Percentiles rank a stretch among this genome's conserved stretches.
These are phyloP conservation scores for Trichogramma pretiosum DNA, from an alignment of 1,140 invertebrate genomes.

Conservation along the genomic window DNA sequence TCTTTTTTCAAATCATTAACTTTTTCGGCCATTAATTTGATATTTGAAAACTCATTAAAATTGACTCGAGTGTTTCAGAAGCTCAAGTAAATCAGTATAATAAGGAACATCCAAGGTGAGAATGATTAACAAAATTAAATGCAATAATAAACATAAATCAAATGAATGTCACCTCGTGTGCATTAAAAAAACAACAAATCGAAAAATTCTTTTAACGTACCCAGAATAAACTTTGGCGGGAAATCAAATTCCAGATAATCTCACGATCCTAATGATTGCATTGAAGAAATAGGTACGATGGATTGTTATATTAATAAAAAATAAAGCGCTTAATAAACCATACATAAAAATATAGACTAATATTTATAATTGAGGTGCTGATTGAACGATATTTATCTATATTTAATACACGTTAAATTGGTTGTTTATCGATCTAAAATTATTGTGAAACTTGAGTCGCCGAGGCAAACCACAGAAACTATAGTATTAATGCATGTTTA, in stretches of 20 bases:
- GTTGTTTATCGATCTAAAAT: slow-evolving; percentile 5
- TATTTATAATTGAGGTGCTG: slow-evolving; percentile 6
- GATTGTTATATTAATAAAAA: slow-evolving; percentile 1
- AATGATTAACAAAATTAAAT: too few species aligned
- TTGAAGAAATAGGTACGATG: neutral
- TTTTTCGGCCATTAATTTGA: too few species aligned
- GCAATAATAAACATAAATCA: slow-evolving; percentile 39
- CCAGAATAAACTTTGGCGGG: too few species aligned
- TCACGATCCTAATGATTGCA: too few species aligned
- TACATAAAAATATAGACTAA: slow-evolving; percentile 3
- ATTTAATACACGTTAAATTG: neutral
- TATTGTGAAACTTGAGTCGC: slow-evolving; percentile 22
- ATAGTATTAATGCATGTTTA: slow-evolving; percentile 44
- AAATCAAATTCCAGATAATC: too few species aligned
- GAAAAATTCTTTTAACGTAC: too few species aligned
- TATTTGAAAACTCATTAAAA: too few species aligned
- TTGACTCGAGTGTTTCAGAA: too few species aligned
- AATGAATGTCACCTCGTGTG: slow-evolving; percentile 33
- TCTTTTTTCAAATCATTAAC: too few species aligned
- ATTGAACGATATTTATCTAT: slow-evolving; percentile 10
- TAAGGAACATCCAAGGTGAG: too few species aligned
- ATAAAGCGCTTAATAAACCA: slow-evolving; percentile 5
- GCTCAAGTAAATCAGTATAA: too few species aligned
- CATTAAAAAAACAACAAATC: too few species aligned
- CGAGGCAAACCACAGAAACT: slow-evolving; percentile 28